A percentile compares a stretch with the other conserved stretches of the same genome.
Conservation (phyloP, 2,888 invertebrate species). For the Oxycera nigricornis region DNA sequence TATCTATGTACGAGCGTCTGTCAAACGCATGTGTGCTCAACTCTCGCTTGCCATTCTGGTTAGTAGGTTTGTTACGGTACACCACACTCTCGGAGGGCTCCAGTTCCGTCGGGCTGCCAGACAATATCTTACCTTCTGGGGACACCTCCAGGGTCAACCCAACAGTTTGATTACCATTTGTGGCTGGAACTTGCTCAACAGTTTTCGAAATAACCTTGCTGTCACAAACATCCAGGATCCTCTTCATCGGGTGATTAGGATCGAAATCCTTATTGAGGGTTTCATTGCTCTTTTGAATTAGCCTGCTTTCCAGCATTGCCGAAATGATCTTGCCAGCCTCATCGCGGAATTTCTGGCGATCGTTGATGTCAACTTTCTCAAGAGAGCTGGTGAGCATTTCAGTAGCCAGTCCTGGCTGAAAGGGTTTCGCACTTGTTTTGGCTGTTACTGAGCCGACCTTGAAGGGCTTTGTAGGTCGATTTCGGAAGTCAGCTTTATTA, state of each 20-base stretch:
- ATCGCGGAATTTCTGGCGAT: conserved; percentile 58
- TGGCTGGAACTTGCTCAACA: background rate
- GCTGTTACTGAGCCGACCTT: background rate
- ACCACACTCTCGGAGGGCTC: conserved; percentile 53
- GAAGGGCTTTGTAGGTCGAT: background rate
- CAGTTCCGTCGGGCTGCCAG: conserved; percentile 40
- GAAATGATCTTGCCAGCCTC: conserved; percentile 61
- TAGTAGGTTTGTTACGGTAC: conserved; percentile 52
- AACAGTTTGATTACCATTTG: conserved; percentile 13
- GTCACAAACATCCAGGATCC: conserved; percentile 59
- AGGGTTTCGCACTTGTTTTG: background rate
- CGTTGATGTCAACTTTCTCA: conserved; percentile 55
- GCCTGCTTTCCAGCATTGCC: conserved; percentile 59
- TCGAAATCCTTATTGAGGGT: conserved; percentile 1
- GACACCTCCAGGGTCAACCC: conserved; percentile 18
- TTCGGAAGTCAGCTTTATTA: background rate
- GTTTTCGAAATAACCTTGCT: background rate
- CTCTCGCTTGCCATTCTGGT: conserved; percentile 52
- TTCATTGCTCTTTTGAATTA: conserved; percentile 48
- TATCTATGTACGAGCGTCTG: conserved; percentile 60
- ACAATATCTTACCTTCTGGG: conserved; percentile 34
- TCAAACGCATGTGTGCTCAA: conserved; percentile 58
- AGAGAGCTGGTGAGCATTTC: conserved; percentile 59
- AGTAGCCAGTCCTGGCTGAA: conserved; percentile 49
- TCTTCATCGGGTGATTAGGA: conserved; percentile 57